Conservation (phyloP, 2,797 vertebrate genomes). For the Molossus alvarezi region DNA sequence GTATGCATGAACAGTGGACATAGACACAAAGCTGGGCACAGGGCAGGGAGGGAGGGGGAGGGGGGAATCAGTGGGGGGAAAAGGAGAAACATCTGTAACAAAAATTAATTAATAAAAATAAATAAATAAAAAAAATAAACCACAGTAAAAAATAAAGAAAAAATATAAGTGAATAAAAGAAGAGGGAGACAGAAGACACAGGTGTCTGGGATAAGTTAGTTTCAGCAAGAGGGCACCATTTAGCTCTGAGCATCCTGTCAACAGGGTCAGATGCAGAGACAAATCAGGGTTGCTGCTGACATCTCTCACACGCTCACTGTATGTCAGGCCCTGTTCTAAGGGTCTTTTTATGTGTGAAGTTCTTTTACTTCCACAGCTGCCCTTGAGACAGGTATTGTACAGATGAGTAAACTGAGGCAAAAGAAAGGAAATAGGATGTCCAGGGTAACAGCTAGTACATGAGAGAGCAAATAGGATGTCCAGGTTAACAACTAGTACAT, state of each 20-base stretch:
- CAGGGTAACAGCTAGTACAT: neutral
- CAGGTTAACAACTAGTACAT: neutral
- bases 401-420: conserved; percentile 7
- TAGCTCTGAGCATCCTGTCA: neutral
- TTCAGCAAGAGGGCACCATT: no score
- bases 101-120: no score
- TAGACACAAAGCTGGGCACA: no score
- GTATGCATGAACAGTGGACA: no score
- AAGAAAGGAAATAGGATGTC: neutral
- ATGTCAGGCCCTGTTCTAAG: neutral
- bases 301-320: neutral
- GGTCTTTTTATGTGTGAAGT: neutral
- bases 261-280: neutral
- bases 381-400: neutral
- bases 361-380: neutral
- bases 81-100: no score
- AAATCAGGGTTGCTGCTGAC: neutral
- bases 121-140: no score
- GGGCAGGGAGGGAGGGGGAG: no score
- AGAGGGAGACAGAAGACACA: neutral
- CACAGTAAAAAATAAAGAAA: no score
- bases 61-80: no score
- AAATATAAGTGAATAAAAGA: neutral
- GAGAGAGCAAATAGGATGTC: neutral
- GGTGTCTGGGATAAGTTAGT: neutral